Evolutionary conservation across 2,888 invertebrate genomes (phyloP).

Genomic region (Drosophila austrosaltans): DNA sequence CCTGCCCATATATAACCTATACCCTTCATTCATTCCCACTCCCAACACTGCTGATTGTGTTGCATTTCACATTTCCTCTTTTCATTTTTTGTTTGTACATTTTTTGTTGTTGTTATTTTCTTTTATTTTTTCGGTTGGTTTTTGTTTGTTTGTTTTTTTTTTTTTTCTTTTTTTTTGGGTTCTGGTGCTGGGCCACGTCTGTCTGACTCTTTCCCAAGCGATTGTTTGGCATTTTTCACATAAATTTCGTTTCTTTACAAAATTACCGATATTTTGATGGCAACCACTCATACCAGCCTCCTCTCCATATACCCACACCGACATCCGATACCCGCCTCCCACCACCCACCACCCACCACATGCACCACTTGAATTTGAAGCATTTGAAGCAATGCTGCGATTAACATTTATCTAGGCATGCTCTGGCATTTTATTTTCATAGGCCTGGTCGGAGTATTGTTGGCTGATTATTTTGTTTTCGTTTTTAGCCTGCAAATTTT

Average conservation of each 20-base stretch:
- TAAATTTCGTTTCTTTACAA: constrained; percentile 71
- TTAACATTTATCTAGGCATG: constrained; percentile 53
- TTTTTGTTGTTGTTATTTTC: constrained; percentile 27
- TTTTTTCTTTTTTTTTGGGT: constrained; percentile 30
- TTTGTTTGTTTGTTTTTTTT: constrained; percentile 5
- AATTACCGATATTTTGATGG: constrained; percentile 66
- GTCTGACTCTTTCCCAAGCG: constrained; percentile 68
- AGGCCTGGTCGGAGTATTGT: constrained; percentile 3
- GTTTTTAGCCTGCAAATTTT: neutral
- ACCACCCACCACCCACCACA: neutral
- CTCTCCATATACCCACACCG: too few relatives aligned
- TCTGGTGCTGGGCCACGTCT: constrained; percentile 42
- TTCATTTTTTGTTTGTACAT: neutral
- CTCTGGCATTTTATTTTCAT: constrained; percentile 4
- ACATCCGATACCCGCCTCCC: neutral
- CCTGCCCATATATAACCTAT: neutral
- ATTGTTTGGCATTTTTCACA: constrained; percentile 49
- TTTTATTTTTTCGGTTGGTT: constrained; percentile 20
- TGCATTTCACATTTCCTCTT: constrained; percentile 32
- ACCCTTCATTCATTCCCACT: neutral
- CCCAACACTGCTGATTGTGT: constrained; percentile 29
- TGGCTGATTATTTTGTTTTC: neutral
- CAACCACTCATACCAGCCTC: constrained; percentile 1
- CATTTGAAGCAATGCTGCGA: constrained; percentile 44
- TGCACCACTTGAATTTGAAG: constrained; percentile 1